Evolutionary conservation across 2,888 invertebrate genomes (phyloP).

Genomic region (Stenoptilia bipunctidactyla): DNA sequence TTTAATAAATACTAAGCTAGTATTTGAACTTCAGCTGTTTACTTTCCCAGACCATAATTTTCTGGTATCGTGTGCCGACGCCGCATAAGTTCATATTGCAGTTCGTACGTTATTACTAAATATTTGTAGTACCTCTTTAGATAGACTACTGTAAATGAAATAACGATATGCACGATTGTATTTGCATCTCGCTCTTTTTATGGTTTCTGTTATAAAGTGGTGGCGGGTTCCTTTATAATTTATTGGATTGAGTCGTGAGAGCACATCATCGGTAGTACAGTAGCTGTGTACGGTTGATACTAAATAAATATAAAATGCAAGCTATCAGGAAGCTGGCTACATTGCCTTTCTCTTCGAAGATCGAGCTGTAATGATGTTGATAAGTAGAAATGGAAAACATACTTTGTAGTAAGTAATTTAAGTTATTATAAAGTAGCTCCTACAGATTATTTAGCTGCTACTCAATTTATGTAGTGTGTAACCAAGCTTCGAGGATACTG

Average conservation of each 20-base stretch:
- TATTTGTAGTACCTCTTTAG: slow-evolving; percentile 30
- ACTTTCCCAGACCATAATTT: slow-evolving; percentile 36
- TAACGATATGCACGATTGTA: no score
- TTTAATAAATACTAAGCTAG: not conserved
- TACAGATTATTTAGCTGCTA: no score
- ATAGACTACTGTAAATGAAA: no score
- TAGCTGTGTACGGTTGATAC: slow-evolving; percentile 38
- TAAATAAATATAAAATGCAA: slow-evolving; percentile 48
- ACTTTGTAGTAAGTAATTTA: not conserved
- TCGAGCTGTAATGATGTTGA: not conserved
- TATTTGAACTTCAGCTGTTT: not conserved
- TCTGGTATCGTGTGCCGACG: slow-evolving; percentile 39
- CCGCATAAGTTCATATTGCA: slow-evolving; percentile 33
- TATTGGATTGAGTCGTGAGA: slow-evolving; percentile 69
- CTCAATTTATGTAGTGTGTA: no score
- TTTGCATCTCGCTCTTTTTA: no score
- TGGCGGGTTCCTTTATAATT: slow-evolving; percentile 46
- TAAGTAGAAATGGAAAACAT: not conserved
- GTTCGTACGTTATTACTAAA: slow-evolving; percentile 57
- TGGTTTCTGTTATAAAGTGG: slow-evolving; percentile 17
- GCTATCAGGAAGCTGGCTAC: not conserved
- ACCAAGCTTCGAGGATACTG: no score
- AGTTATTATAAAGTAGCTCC: no score
- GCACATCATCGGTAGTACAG: slow-evolving; percentile 36
- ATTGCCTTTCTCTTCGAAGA: not conserved